A percentile compares a stretch with the other conserved stretches of the same genome.
Conservation (phyloP, 2,888 invertebrate genomes). For the Sesamia inferens region DNA sequence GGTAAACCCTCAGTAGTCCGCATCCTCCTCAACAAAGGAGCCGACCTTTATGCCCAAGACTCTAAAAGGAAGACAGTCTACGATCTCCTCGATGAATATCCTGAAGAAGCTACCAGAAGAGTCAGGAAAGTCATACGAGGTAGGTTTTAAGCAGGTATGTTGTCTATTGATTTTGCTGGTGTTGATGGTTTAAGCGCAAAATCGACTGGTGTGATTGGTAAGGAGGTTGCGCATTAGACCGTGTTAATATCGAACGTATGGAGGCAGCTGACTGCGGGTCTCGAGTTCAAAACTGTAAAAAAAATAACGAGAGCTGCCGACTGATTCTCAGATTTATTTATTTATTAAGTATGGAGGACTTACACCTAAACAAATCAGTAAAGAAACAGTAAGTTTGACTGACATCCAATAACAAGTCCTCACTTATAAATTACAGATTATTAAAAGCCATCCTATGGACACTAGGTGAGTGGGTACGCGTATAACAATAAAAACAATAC, state of each 20-base stretch:
- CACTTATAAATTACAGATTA: no score
- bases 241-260: not conserved
- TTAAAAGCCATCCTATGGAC: no score
- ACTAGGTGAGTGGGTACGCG: no score
- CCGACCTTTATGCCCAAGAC: conserved; percentile 95
- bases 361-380: no score
- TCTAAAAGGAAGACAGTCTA: conserved; percentile 95
- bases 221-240: not conserved
- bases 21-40: conserved; percentile 94
- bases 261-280: not conserved
- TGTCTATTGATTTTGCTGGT: conserved; percentile 30
- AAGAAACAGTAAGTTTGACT: no score
- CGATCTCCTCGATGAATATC: conserved; percentile 96
- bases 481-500: no score
- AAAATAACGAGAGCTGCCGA: not conserved
- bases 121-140: conserved; percentile 96
- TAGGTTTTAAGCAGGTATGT: conserved; percentile 82
- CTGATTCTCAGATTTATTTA: no score
- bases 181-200: conserved; percentile 47
- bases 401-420: no score
- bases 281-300: not conserved
- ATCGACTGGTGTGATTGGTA: conserved; percentile 9
- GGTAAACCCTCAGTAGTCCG: conserved; percentile 97
- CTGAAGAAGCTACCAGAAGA: conserved; percentile 96
- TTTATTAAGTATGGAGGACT: no score